Conservation (phyloP, 1,140 invertebrate species). For the Trichonephila clavata region DNA sequence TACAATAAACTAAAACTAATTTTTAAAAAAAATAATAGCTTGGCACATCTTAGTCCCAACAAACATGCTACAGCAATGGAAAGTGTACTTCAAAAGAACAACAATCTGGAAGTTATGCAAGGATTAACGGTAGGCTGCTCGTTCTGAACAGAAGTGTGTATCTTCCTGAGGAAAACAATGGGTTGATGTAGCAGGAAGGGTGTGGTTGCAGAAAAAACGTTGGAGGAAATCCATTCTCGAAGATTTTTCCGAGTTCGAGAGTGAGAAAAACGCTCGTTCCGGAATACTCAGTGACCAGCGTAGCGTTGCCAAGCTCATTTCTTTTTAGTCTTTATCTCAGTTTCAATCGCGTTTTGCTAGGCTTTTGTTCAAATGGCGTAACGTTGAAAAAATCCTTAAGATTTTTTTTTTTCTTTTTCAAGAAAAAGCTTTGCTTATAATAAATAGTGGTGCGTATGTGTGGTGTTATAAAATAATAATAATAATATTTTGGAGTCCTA, state of each 20-base stretch:
- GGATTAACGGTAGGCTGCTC: slow-evolving; percentile 13
- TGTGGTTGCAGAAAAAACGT: slow-evolving; percentile 7
- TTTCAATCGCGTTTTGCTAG: background rate
- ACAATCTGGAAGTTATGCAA: background rate
- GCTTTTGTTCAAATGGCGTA: slow-evolving; percentile 22
- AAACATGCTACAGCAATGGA: no score
- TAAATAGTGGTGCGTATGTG: no score
- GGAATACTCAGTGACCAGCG: background rate
- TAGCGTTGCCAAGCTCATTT: slow-evolving; percentile 26
- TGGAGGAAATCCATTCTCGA: slow-evolving; percentile 26
- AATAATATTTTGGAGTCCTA: no score
- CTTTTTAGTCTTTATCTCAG: background rate
- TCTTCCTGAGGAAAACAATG: background rate
- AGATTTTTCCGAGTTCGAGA: background rate
- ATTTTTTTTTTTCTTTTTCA: background rate
- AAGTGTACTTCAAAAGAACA: background rate
- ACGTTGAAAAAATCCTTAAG: background rate
- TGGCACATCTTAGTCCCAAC: no score
- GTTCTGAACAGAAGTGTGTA: slow-evolving; percentile 1
- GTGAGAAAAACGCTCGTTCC: background rate
- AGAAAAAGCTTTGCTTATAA: background rate
- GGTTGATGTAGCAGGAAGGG: background rate
- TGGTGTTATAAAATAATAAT: no score
- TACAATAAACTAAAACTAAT: no score
- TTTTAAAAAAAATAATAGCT: no score